Evolutionary conservation across 2,888 invertebrate species (phyloP).

Genomic region (Acronicta leporina): DNA sequence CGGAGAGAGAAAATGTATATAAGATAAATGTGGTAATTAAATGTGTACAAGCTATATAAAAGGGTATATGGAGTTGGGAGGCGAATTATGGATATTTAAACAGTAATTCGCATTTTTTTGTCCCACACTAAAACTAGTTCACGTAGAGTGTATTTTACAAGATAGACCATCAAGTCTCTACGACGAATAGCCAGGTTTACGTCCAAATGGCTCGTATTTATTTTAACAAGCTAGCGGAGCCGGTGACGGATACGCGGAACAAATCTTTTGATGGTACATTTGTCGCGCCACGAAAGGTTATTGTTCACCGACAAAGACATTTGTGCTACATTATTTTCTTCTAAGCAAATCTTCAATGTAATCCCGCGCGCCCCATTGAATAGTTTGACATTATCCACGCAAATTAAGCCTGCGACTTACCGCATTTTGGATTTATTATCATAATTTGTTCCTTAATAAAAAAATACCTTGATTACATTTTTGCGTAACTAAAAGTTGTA

Average conservation of each 20-base stretch:
- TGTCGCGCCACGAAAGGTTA: constrained; percentile 62
- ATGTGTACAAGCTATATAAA: not conserved
- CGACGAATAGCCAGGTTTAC: constrained; percentile 69
- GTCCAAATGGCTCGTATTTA: constrained; percentile 67
- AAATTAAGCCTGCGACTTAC: constrained; percentile 19
- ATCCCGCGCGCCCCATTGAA: constrained; percentile 12
- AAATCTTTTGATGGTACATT: constrained; percentile 72
- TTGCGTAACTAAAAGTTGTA: constrained; percentile 28
- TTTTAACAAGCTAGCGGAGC: constrained; percentile 68
- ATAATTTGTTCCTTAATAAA: constrained; percentile 27
- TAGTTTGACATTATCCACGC: constrained; percentile 16
- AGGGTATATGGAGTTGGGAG: constrained; percentile 12
- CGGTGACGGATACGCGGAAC: constrained; percentile 70
- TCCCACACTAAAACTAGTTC: constrained; percentile 43
- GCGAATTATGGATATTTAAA: constrained; percentile 31
- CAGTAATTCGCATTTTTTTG: constrained; percentile 43
- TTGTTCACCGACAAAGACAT: constrained; percentile 56
- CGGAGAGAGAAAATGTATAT: not conserved
- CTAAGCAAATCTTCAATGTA: constrained; percentile 28
- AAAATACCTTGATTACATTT: constrained; percentile 50
- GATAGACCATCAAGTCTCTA: constrained; percentile 53
- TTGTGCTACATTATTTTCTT: constrained; percentile 44
- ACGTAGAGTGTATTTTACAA: constrained; percentile 48
- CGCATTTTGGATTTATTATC: constrained; percentile 17
- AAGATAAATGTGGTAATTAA: not conserved